Evolutionary conservation across 2,797 vertebrate genomes (phyloP).

Genomic region (Poecilia gillii): DNA sequence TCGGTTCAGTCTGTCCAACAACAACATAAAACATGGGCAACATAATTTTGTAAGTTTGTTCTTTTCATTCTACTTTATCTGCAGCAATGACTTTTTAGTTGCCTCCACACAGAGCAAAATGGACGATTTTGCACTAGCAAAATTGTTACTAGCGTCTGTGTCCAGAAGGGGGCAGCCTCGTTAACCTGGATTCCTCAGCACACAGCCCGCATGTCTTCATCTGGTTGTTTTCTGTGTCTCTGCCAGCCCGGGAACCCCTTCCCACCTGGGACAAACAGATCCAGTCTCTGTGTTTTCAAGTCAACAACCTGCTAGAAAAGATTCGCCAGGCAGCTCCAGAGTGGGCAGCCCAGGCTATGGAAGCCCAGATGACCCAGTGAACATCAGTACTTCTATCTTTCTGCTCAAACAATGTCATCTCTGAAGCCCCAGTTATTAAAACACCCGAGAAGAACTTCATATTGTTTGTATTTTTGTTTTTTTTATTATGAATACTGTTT

Average conservation of each 20-base stretch:
- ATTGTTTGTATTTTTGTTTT: conserved; percentile 12
- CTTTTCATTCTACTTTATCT: not conserved
- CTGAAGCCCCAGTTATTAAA: conserved; percentile 8
- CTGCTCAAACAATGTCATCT: conserved; percentile 23
- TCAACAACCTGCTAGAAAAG: conserved; percentile 98
- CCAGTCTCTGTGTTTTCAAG: conserved; percentile 98
- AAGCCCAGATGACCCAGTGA: conserved; percentile 97
- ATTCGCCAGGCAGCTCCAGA: conserved; percentile 94
- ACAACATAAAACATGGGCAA: not conserved
- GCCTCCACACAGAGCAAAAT: not conserved
- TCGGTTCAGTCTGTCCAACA: too few relatives aligned
- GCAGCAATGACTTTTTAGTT: too few relatives aligned
- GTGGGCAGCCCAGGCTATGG: conserved; percentile 97
- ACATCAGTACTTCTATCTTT: conserved; percentile 27
- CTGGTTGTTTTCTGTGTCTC: not conserved
- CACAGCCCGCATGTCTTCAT: not conserved
- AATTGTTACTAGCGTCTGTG: not conserved
- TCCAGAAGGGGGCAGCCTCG: conserved; percentile 37
- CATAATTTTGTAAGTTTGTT: not conserved
- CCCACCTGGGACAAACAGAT: conserved; percentile 99
- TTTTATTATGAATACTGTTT: conserved; percentile 13
- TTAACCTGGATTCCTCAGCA: not conserved
- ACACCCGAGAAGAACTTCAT: not conserved
- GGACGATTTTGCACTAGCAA: not conserved
- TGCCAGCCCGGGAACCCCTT: conserved; percentile 91